Conservation (phyloP, 2,888 invertebrate genomes). For the Cylindroiulus punctatus region DNA sequence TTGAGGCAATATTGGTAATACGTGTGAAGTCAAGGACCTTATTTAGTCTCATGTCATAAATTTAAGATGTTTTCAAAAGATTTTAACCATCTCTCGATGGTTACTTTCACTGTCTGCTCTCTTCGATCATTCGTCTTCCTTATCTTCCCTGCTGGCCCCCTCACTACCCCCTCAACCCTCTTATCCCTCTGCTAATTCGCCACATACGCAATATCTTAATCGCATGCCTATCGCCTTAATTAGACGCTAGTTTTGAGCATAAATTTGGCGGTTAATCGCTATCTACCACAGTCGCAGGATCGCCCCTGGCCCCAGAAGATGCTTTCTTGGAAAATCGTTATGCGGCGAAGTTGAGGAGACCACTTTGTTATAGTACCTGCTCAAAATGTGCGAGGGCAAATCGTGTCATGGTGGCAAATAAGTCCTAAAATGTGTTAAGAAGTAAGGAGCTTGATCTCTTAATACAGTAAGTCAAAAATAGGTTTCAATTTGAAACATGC, state of each 20-base stretch:
- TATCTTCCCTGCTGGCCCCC: background rate
- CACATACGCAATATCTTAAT: conserved; percentile 11
- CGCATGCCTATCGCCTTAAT: conserved; percentile 22
- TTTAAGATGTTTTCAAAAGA: background rate
- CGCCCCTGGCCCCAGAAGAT: background rate
- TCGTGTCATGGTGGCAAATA: too few species aligned
- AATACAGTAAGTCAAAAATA: too few species aligned
- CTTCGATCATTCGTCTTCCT: background rate
- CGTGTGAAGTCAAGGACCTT: background rate
- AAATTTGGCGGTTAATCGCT: background rate
- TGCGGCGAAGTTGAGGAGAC: too few species aligned
- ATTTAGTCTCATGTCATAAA: background rate
- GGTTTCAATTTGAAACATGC: too few species aligned
- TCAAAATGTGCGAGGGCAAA: too few species aligned
- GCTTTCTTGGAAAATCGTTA: too few species aligned
- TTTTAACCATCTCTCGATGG: too few species aligned
- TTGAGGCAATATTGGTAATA: background rate
- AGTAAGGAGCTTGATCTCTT: too few species aligned
- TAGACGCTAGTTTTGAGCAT: background rate
- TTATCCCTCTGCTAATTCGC: background rate
- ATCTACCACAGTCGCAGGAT: background rate
- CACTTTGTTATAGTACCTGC: too few species aligned
- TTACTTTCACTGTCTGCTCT: too few species aligned
- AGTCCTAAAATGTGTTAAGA: too few species aligned
- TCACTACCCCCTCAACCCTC: background rate